Conservation (phyloP, 2,888 invertebrate species). For the Pharmacophagus antenor region DNA sequence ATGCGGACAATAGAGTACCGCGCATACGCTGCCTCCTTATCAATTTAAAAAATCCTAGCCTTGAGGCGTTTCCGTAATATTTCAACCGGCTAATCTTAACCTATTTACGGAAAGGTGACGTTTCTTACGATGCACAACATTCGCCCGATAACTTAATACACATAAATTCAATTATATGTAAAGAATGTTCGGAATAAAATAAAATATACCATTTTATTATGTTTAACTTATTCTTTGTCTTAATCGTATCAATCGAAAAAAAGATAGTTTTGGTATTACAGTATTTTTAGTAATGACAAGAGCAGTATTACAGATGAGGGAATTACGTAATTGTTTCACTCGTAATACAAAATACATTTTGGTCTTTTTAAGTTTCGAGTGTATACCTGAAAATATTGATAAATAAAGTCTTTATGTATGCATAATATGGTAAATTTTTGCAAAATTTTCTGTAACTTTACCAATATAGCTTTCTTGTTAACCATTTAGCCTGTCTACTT, state of each 20-base stretch:
- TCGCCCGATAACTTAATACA: not conserved
- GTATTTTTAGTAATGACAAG: not conserved
- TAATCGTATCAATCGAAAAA: no score
- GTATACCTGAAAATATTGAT: no score
- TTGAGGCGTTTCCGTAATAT: slow-evolving; percentile 29
- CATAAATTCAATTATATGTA: slow-evolving; percentile 4
- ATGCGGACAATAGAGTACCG: slow-evolving; percentile 51
- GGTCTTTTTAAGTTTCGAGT: no score
- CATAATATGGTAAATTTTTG: not conserved
- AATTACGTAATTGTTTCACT: no score
- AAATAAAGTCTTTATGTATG: no score
- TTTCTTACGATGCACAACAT: slow-evolving; percentile 15
- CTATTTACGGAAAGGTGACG: slow-evolving; percentile 26
- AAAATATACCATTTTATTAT: slow-evolving; percentile 3
- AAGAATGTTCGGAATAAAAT: not conserved
- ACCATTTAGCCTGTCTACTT: slow-evolving; percentile 53
- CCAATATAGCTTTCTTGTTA: slow-evolving; percentile 39
- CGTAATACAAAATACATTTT: no score
- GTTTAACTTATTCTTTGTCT: not conserved
- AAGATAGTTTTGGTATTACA: not conserved
- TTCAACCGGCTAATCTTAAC: slow-evolving; percentile 31
- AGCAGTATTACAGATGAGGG: no score
- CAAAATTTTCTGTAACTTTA: slow-evolving; percentile 17
- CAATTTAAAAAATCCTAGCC: slow-evolving; percentile 36
- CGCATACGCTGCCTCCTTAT: slow-evolving; percentile 45